Conservation (phyloP, 2,797 vertebrate genomes). For the Pangasius mekongensis region DNA sequence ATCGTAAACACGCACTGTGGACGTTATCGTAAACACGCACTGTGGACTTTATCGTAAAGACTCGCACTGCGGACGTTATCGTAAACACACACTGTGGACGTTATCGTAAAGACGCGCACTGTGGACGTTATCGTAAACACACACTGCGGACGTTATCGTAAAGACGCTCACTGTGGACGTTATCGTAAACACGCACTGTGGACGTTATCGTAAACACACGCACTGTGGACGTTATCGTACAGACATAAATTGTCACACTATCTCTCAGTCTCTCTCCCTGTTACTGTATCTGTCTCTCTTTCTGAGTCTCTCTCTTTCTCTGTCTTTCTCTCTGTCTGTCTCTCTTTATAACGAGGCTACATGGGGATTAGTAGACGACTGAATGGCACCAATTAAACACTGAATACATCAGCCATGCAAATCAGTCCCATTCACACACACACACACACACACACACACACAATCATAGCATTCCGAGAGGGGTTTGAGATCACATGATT, state of each 20-base stretch:
- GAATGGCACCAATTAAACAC: slow-evolving; percentile 64
- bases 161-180: background rate
- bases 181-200: no score
- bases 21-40: background rate
- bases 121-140: background rate
- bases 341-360: slow-evolving; percentile 55
- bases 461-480: slow-evolving; percentile 39
- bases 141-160: background rate
- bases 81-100: background rate
- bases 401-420: slow-evolving; percentile 61
- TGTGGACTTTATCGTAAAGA: background rate
- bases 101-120: background rate
- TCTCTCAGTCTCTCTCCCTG: background rate
- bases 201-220: no score
- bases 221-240: no score
- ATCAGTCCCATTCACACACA: slow-evolving; percentile 55
- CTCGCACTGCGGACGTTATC: background rate
- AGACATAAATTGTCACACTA: background rate
- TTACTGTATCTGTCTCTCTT: background rate
- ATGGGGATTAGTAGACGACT: slow-evolving; percentile 58
- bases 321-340: background rate
- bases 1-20: background rate
- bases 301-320: background rate
- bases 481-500: slow-evolving; percentile 50
- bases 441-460: slow-evolving; percentile 45